phyloP scores from a whole-genome alignment of 2,888 invertebrate species.

The Scaptomyza flava region DNA sequence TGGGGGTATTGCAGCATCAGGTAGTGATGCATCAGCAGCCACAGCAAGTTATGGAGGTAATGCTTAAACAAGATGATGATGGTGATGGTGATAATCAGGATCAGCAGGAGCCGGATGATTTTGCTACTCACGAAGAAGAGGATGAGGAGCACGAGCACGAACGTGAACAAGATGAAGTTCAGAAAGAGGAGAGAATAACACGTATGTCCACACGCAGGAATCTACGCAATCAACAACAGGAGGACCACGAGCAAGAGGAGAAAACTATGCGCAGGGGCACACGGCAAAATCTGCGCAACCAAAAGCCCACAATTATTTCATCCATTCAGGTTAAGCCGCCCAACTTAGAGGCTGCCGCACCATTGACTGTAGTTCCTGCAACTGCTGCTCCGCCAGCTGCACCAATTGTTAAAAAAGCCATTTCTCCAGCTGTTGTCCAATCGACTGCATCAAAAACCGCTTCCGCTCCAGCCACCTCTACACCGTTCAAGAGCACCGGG shows the following conservation, averaged over 20 bases:
- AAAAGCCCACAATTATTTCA: conserved; percentile 31
- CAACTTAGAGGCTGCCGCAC: background rate
- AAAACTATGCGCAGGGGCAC: background rate
- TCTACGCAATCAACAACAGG: background rate
- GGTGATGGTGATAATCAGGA: no score
- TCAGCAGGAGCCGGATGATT: background rate
- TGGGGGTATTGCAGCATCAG: background rate
- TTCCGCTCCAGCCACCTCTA: conserved; percentile 7
- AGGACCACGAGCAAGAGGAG: background rate
- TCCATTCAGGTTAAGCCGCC: conserved; percentile 37
- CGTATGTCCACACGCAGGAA: background rate
- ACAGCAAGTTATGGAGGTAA: background rate
- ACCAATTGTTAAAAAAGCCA: background rate
- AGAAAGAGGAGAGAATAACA: background rate
- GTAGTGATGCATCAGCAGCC: background rate
- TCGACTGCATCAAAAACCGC: background rate
- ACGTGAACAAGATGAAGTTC: no score
- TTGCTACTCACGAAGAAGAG: background rate
- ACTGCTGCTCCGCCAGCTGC: background rate
- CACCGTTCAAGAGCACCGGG: conserved; percentile 5
- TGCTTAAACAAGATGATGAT: background rate
- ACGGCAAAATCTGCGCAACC: conserved; percentile 16
- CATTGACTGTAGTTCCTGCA: background rate
- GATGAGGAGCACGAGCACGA: background rate
- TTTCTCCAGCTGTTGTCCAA: background rate